Evolutionary conservation across 1,140 invertebrate species (phyloP).

Genomic region (Diorhabda elongata): DNA sequence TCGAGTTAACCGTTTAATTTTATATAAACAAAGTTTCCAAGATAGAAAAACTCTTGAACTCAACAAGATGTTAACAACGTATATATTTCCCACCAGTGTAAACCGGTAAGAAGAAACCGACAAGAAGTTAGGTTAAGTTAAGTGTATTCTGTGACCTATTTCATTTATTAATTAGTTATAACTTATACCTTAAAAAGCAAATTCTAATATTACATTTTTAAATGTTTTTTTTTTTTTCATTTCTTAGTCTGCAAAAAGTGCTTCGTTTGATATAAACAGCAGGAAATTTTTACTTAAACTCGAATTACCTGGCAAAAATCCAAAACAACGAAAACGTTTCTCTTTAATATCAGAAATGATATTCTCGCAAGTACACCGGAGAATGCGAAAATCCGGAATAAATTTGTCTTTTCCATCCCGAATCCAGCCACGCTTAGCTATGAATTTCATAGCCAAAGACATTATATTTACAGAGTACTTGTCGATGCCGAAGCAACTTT

Average conservation of each 20-base stretch:
- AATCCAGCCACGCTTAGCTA: not conserved
- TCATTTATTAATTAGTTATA: too few relatives aligned
- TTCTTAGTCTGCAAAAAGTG: not conserved
- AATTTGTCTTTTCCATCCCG: slow-evolving; percentile 15
- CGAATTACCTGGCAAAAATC: slow-evolving; percentile 1
- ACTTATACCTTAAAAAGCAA: too few relatives aligned
- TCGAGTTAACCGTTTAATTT: slow-evolving; percentile 3
- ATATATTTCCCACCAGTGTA: not conserved
- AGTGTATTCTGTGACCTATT: too few relatives aligned
- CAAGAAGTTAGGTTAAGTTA: not conserved
- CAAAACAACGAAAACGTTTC: slow-evolving; percentile 23
- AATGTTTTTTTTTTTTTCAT: not conserved
- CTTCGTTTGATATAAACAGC: not conserved
- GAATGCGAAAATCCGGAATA: slow-evolving; percentile 21
- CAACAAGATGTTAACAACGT: slow-evolving; percentile 7
- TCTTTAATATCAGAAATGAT: slow-evolving; percentile 19
- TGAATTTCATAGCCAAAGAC: not conserved
- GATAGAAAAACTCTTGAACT: slow-evolving; percentile 4
- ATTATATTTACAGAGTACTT: slow-evolving; percentile 10
- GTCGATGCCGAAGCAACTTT: not conserved
- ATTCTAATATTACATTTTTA: too few relatives aligned
- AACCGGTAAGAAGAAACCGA: not conserved
- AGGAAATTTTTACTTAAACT: not conserved
- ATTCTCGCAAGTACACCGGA: slow-evolving; percentile 9
- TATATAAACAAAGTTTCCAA: not conserved